Base-by-base conservation (phyloP, 2,888 invertebrate species). In the Tetanocera ferruginea region DNA sequence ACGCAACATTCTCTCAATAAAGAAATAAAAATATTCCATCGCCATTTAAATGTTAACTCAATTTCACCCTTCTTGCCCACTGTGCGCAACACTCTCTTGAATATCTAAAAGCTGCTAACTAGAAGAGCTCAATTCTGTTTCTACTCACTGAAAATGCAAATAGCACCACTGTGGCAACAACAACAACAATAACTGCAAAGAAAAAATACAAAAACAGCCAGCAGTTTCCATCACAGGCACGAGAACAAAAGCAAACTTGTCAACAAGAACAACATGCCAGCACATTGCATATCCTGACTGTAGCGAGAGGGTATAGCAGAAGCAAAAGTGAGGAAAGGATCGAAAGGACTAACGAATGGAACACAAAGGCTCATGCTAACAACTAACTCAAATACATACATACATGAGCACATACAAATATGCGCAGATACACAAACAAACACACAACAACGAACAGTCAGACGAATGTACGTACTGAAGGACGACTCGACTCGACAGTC, bases 241-340 rank as follows among this genome's bases (percentile, higher is more conserved):
- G 11, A 37, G 25, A 43, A 52, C 72, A 60, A 60, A 19, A 37
- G 23, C 60, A 60, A 43, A 73, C 60, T 60, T 60, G 70, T 70
- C 70, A 70, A 70, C 70, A 51, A 51, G 70, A 31, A 70, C 51
- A 31, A 52, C 28, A 52, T 70, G 70, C 52, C 52, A 70, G 52
- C 70, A 52, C 52, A 70, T 70, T 11, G n/a, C 28, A 52, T n/a
- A n/a, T 25, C 1, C 52, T n/a, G 64, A 28, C 25, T 5, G 34
- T 5, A n/a, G 37, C n/a, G 31, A 25, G 60, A 60, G 28, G 25
- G 17, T 1, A 17, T 17, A 28, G 60, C 5, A 23, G 55, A 19
- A 11, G 5, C 5, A 55, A 5, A 23, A 23, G 11, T 28, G 19
- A 28, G 5, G 5, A 28, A 60, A 60, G 43, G 19, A 55, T 19